These are phyloP conservation scores for Myiagra hebetior DNA, from an alignment of 2,113 vertebrate species.

Conservation along the genomic window DNA sequence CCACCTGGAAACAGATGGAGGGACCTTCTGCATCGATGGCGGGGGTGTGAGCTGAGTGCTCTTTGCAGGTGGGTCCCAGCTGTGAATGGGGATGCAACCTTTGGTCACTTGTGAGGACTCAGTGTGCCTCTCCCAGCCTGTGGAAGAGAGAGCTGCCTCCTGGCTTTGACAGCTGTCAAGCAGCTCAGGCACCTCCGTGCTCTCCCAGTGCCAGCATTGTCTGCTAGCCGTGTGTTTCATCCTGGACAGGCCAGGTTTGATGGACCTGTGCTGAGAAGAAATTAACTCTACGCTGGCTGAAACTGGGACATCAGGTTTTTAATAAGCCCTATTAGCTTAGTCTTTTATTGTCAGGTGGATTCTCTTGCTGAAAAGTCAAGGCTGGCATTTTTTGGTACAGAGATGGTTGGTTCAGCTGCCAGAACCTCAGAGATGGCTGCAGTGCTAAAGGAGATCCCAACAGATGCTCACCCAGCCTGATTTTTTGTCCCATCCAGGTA, in stretches of 20 bases:
- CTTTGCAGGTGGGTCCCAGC: background rate
- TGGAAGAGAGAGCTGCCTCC: background rate
- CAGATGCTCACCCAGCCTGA: rapidly evolving
- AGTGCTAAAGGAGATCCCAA: background rate
- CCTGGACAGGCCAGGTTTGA: background rate
- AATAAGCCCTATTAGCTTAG: background rate
- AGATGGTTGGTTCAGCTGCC: background rate
- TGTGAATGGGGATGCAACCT: background rate
- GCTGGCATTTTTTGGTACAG: background rate
- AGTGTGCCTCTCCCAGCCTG: background rate
- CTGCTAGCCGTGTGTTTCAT: background rate
- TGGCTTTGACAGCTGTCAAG: background rate
- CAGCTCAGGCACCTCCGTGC: background rate
- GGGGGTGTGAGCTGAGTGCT: rapidly evolving
- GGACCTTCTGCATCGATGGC: rapidly evolving
- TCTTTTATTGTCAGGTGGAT: background rate
- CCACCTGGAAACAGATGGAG: background rate
- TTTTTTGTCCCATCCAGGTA: background rate
- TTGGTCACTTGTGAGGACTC: background rate
- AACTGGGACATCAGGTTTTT: background rate
- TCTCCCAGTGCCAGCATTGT: rapidly evolving
- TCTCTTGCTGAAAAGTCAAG: background rate
- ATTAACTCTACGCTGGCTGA: background rate
- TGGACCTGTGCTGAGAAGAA: background rate
- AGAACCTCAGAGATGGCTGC: background rate